Conservation (phyloP, 2,888 invertebrate species). For the Lottia scabra region DNA sequence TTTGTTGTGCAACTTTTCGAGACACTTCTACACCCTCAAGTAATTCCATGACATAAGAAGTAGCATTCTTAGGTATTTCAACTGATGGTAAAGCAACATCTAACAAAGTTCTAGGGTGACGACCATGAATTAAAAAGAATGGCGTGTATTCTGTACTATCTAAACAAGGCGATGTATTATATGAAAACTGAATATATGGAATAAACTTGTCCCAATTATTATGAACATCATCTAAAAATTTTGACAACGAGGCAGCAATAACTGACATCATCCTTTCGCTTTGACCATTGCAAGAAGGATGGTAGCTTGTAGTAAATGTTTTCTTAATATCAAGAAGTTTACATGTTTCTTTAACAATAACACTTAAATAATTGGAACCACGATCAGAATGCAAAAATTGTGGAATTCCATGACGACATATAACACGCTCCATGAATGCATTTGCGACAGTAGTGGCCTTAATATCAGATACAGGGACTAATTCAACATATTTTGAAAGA, state of each 20-base stretch:
- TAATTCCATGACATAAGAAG: background rate
- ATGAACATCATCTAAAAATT: background rate
- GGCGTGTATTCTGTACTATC: background rate
- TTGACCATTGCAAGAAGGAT: slow-evolving; percentile 18
- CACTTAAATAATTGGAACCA: slow-evolving; percentile 15
- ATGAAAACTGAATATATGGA: background rate
- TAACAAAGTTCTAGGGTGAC: background rate
- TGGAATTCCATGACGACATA: slow-evolving; percentile 19
- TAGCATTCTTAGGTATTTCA: background rate
- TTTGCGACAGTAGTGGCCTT: slow-evolving; percentile 11
- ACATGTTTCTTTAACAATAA: slow-evolving; percentile 19
- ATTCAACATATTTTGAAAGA: slow-evolving; percentile 20
- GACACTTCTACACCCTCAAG: background rate
- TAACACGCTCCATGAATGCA: slow-evolving; percentile 13
- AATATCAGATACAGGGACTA: slow-evolving; percentile 15
- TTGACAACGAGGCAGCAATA: background rate
- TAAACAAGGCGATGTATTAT: background rate
- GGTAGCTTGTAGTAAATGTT: slow-evolving; percentile 15
- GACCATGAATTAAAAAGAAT: slow-evolving; percentile 1
- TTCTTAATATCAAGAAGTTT: slow-evolving; percentile 16
- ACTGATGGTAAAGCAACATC: background rate
- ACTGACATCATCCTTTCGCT: background rate
- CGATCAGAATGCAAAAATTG: slow-evolving; percentile 14
- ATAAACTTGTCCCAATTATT: background rate
- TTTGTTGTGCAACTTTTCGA: background rate